Evolutionary conservation across 2,797 vertebrate genomes (phyloP).

Genomic region (Gymnoscopelus microlampas): DNA sequence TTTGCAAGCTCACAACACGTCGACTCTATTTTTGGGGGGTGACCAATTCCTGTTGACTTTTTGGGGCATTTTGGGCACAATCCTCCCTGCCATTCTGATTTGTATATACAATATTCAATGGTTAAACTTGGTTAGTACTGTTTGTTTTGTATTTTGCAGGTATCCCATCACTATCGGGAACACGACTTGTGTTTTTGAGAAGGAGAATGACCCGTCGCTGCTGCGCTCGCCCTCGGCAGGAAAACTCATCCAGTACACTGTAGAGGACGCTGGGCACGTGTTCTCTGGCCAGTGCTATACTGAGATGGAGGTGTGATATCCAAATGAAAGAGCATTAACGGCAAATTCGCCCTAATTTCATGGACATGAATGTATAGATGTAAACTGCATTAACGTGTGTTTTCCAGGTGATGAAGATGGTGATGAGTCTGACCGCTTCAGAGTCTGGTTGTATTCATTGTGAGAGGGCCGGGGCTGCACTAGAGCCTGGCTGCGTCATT

Average conservation of each 20-base stretch:
- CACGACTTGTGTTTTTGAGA: no score
- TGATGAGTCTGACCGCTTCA: slow-evolving; percentile 92
- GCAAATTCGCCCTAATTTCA: neutral
- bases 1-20: no score
- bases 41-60: no score
- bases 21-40: no score
- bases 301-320: slow-evolving; percentile 91
- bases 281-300: slow-evolving; percentile 96
- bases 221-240: no score
- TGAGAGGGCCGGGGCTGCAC: slow-evolving; percentile 90
- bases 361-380: neutral
- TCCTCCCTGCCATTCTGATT: no score
- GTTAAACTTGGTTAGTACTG: no score
- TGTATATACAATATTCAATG: no score
- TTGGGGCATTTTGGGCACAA: no score
- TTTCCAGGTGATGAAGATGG: slow-evolving; percentile 98
- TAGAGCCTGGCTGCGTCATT: slow-evolving; percentile 95
- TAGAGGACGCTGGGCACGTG: slow-evolving; percentile 97
- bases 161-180: no score
- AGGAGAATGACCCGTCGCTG: no score
- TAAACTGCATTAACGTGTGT: neutral
- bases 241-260: slow-evolving; percentile 95
- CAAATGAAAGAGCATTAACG: neutral
- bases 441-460: slow-evolving; percentile 98
- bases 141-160: no score